These are phyloP conservation scores for human (Homo sapiens) DNA, from an alignment of 2,113 vertebrate species.

Conservation along the genomic window DNA sequence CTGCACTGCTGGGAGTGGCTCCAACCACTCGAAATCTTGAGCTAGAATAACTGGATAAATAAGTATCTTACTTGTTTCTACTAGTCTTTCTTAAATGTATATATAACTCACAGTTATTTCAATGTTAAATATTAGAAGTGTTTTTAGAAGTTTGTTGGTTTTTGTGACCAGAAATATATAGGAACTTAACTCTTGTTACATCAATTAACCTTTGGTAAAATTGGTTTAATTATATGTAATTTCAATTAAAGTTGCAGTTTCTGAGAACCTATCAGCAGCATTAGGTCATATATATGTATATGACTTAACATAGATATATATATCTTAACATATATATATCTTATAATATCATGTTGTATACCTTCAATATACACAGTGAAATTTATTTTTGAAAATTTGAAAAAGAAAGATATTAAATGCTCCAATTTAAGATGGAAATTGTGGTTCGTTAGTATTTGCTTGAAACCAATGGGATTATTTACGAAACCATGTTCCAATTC, in stretches of 20 bases:
- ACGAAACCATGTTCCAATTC: neutral
- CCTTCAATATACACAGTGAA: neutral
- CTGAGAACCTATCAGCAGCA: neutral
- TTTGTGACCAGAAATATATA: neutral
- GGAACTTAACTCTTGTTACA: neutral
- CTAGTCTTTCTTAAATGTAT: neutral
- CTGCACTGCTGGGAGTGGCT: neutral
- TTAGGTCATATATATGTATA: neutral
- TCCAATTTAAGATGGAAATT: neutral
- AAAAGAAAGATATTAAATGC: neutral
- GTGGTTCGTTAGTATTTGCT: neutral
- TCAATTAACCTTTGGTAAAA: neutral
- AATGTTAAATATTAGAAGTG: neutral
- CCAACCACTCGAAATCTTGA: neutral
- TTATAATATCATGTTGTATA: neutral
- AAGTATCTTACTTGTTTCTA: neutral
- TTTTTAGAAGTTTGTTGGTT: neutral
- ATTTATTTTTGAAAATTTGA: neutral
- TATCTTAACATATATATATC: neutral
- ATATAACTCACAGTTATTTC: neutral
- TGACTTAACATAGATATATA: neutral
- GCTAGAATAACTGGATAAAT: neutral
- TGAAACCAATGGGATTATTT: neutral
- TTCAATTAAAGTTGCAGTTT: neutral
- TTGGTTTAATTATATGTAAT: neutral